Evolutionary conservation across 2,113 vertebrate species (phyloP), one percentile per base, ranked within the genome.

Genomic region (Oostethus manadensis): DNA sequence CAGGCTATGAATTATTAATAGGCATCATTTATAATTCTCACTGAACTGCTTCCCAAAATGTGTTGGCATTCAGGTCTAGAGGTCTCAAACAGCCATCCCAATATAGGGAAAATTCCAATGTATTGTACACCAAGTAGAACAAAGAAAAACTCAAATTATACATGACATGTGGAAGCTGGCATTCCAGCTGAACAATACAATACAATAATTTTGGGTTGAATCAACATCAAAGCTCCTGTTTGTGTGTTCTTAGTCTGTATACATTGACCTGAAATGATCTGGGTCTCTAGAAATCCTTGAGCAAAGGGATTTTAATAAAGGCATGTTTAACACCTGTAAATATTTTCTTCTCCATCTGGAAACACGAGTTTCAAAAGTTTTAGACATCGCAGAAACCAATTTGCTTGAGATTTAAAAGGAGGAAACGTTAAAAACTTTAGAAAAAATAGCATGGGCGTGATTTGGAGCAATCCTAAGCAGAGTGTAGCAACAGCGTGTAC

Each of bases 31-130:
- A 50, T 59, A 75, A 88, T 88, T 90, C 89, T 84, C 78, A 88
- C 79, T 85, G 86, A 89, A 87, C 77, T 82, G 81, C 78, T 87
- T 87, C 79, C 87, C 83, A 87, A 87, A 88, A 81, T 81, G 76
- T 82, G 82, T 76, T 88, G 78, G 84, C 82, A 83, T 74, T 23
- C 72, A 72, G 84, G 84, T 88, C 80, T 78, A 73, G 77, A 83
- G 84, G 86, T 89, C 84, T 85, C 78, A 66, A 71, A 71, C 81
- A 81, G 75, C 66, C 66, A 73, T 73, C 67, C 77, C 81, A 81
- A 83, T 85, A 77, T 74, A 74, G 75, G 77, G 75, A 76, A 78
- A 78, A 82, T 62, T 51, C 67, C 60, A 64, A 70, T 78, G 73
- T 68, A 84, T 85, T 79, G 79, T 80, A 81, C 79, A 71, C 60